phyloP scores from a whole-genome alignment of 2,797 vertebrate genomes.

The Cyclopterus lumpus region DNA sequence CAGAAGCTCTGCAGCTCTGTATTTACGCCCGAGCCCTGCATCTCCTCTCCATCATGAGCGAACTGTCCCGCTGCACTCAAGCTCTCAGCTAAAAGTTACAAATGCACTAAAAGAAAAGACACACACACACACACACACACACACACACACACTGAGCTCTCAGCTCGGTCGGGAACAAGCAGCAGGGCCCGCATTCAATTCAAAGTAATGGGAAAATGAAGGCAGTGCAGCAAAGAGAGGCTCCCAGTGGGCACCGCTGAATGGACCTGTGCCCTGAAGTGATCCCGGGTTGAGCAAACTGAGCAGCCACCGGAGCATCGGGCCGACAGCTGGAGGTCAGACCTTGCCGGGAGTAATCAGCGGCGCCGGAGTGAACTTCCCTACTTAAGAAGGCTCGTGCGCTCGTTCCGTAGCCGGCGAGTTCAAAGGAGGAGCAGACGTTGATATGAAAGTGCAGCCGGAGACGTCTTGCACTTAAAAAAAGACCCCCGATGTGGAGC shows the following conservation, averaged over 20 bases:
- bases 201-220: constrained; percentile 63
- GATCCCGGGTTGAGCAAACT: constrained; percentile 62
- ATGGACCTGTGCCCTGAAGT: constrained; percentile 44
- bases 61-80: too few species aligned
- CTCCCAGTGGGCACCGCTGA: constrained; percentile 46
- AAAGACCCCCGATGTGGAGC: background rate
- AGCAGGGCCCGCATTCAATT: constrained; percentile 29
- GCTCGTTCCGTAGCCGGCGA: constrained; percentile 16
- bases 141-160: constrained; percentile 2
- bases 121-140: too few species aligned
- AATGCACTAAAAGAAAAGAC: background rate
- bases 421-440: constrained; percentile 19
- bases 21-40: constrained; percentile 8
- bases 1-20: background rate
- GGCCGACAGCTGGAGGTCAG: constrained; percentile 69
- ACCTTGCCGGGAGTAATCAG: constrained; percentile 58
- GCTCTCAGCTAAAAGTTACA: too few species aligned
- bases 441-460: constrained; percentile 21
- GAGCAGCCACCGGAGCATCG: constrained; percentile 54
- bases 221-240: constrained; percentile 29
- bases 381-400: constrained; percentile 30
- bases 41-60: constrained; percentile 8
- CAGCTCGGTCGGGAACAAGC: constrained; percentile 27
- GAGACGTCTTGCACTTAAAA: constrained; percentile 18
- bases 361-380: constrained; percentile 28